Percentiles rank a stretch among this genome's conserved stretches.
Evolutionary conservation across 2,113 vertebrate species (phyloP).

Genomic region (Vidua macroura): DNA sequence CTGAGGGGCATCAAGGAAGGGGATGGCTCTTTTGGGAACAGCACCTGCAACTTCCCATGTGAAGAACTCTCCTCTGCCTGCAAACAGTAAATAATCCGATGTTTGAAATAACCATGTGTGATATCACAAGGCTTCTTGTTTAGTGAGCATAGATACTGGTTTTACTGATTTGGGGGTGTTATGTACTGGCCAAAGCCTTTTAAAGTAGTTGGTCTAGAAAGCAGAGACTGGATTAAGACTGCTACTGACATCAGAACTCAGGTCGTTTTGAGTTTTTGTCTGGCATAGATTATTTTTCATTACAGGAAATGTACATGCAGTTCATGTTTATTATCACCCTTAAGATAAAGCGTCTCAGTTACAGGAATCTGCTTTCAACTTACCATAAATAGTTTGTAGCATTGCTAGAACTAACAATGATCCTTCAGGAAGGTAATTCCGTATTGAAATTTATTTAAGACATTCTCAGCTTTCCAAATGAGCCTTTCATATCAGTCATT

Average conservation of each 20-base stretch:
- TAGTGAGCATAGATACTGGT: neutral
- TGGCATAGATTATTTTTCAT: neutral
- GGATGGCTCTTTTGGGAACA: rapidly evolving
- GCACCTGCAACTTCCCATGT: neutral
- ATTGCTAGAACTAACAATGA: neutral
- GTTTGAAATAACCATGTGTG: neutral
- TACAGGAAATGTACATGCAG: neutral
- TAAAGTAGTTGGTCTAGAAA: neutral
- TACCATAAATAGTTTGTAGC: neutral
- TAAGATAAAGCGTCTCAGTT: neutral
- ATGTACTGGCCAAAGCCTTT: neutral
- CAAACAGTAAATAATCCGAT: neutral
- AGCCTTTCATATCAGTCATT: neutral
- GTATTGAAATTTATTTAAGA: neutral
- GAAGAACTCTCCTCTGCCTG: neutral
- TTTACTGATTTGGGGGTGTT: neutral
- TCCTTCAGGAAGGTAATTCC: neutral
- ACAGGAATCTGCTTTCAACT: neutral
- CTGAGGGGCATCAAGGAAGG: neutral
- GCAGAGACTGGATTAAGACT: neutral
- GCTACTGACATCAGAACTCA: neutral
- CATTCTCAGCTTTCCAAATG: neutral
- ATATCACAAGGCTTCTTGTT: neutral
- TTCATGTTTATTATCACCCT: neutral
- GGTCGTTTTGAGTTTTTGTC: neutral